Evolutionary conservation across 2,888 invertebrate species (phyloP).

Genomic region (Ophioninae sp.): DNA sequence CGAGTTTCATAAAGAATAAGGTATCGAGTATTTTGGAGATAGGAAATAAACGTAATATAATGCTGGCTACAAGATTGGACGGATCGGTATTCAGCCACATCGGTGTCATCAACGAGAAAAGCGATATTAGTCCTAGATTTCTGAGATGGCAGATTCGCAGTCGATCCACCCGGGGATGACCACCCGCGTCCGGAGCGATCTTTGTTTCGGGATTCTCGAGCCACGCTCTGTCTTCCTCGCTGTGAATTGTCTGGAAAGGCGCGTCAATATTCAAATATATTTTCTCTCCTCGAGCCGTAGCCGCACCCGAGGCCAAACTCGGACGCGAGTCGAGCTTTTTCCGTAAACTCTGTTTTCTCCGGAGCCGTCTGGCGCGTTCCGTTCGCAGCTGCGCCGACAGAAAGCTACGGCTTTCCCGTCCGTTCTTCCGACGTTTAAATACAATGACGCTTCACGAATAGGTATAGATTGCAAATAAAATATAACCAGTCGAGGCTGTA

Average conservation of each 20-base stretch:
- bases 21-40: slow-evolving; percentile 67
- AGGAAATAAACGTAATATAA: slow-evolving; percentile 66
- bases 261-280: not conserved
- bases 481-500: no score
- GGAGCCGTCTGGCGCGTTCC: no score
- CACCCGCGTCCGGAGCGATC: slow-evolving; percentile 69
- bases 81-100: slow-evolving; percentile 71
- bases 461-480: no score
- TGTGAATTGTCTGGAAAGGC: slow-evolving; percentile 71
- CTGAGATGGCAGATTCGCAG: slow-evolving; percentile 71
- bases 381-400: no score
- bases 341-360: no score
- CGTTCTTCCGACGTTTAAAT: no score
- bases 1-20: slow-evolving; percentile 65
- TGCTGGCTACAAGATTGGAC: slow-evolving; percentile 52
- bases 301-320: no score
- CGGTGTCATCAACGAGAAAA: slow-evolving; percentile 69
- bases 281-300: not conserved
- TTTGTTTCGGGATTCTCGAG: slow-evolving; percentile 68
- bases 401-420: no score
- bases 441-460: no score
- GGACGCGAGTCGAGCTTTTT: no score
- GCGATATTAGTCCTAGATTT: slow-evolving; percentile 68
- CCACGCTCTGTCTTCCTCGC: slow-evolving; percentile 75
- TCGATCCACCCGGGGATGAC: slow-evolving; percentile 73